Evolutionary conservation across 2,113 vertebrate genomes (phyloP).

Genomic region (Xiphorhynchus elegans): DNA sequence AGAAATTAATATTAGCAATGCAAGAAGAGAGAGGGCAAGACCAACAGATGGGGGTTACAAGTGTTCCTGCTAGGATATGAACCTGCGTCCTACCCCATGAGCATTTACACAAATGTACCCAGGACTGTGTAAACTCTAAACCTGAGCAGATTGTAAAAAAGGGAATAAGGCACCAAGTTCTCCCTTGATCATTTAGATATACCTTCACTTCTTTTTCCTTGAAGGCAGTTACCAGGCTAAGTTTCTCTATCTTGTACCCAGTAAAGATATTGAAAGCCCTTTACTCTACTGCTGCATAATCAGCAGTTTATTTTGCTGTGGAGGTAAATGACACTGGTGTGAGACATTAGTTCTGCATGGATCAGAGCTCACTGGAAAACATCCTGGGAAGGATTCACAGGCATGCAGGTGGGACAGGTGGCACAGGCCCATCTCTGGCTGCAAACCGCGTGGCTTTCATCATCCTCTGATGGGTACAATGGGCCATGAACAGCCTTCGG

Average conservation of each 20-base stretch:
- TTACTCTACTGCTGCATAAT: slow-evolving; percentile 23
- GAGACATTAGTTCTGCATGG: background rate
- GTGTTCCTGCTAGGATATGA: background rate
- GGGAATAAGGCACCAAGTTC: background rate
- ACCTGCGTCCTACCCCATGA: background rate
- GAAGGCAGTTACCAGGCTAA: background rate
- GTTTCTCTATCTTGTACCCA: slow-evolving; percentile 19
- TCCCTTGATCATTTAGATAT: background rate
- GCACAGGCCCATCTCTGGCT: background rate
- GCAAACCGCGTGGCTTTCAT: background rate
- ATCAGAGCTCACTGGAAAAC: background rate
- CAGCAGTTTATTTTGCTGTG: background rate
- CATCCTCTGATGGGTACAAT: background rate
- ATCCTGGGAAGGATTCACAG: background rate
- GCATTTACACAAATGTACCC: background rate
- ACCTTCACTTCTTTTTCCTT: background rate
- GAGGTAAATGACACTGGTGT: background rate
- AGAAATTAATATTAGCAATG: background rate
- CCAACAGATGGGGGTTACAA: background rate
- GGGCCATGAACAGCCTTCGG: background rate
- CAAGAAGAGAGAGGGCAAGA: background rate
- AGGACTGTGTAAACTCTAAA: background rate
- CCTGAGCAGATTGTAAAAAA: background rate
- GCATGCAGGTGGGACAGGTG: background rate
- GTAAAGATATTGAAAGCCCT: slow-evolving; percentile 37